Percentiles rank a stretch among this genome's conserved stretches.
These are phyloP conservation scores for Drosophila yakuba DNA, from an alignment of 1,140 invertebrate species.

Conservation along the genomic window DNA sequence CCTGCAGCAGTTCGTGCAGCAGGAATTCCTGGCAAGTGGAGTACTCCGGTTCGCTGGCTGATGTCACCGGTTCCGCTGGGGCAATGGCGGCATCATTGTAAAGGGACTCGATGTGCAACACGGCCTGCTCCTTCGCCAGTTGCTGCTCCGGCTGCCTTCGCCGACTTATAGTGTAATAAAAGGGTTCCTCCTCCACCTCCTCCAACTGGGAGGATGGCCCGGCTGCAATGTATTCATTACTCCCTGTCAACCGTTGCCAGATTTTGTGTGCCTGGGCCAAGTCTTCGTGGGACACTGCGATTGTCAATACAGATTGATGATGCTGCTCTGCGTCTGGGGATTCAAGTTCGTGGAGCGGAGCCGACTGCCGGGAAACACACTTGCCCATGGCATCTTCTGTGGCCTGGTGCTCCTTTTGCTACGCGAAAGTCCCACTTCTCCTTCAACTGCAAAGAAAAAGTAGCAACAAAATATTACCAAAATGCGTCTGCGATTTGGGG, in stretches of 20 bases:
- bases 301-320: slow-evolving; percentile 82
- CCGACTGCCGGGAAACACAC: slow-evolving; percentile 76
- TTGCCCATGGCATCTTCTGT: slow-evolving; percentile 73
- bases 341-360: slow-evolving; percentile 21
- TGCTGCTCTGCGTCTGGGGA: slow-evolving; percentile 56
- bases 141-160: neutral
- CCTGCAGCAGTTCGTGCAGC: slow-evolving; percentile 56
- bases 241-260: slow-evolving; percentile 81
- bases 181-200: slow-evolving; percentile 24
- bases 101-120: slow-evolving; percentile 60
- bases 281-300: slow-evolving; percentile 76
- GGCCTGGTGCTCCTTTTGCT: neutral
- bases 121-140: slow-evolving; percentile 5
- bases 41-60: slow-evolving; percentile 35
- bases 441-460: neutral
- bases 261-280: slow-evolving; percentile 80
- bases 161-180: slow-evolving; percentile 69
- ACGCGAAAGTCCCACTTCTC: neutral
- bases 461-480: slow-evolving; percentile 8
- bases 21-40: slow-evolving; percentile 72
- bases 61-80: slow-evolving; percentile 47
- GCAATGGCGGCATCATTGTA: slow-evolving; percentile 54
- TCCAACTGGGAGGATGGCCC: neutral
- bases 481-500: neutral
- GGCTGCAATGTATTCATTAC: slow-evolving; percentile 79